Conservation (phyloP, 2,797 vertebrate genomes). For the Odontamblyopus lacepedii region DNA sequence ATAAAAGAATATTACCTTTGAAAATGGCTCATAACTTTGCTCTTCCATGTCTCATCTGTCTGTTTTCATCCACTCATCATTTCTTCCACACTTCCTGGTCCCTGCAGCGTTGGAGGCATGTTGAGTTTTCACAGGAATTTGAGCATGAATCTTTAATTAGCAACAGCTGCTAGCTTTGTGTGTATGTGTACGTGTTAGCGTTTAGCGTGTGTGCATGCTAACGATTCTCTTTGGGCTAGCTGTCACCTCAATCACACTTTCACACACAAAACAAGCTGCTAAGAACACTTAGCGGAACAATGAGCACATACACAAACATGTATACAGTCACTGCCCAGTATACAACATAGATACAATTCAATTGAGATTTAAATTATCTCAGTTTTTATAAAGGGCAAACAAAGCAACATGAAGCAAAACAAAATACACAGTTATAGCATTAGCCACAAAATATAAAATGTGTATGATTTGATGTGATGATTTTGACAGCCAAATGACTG, state of each 20-base stretch:
- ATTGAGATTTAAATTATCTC: background rate
- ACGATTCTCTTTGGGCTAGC: slow-evolving; percentile 64
- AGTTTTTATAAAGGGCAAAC: slow-evolving; percentile 25
- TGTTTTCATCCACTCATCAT: slow-evolving; percentile 12
- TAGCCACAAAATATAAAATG: too few species aligned
- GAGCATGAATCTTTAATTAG: slow-evolving; percentile 88
- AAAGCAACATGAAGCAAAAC: background rate
- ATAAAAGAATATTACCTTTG: slow-evolving; percentile 10
- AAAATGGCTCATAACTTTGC: slow-evolving; percentile 1
- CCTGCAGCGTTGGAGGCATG: slow-evolving; percentile 71
- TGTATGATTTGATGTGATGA: background rate
- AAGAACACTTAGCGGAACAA: slow-evolving; percentile 14
- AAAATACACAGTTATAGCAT: background rate
- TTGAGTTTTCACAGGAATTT: slow-evolving; percentile 85
- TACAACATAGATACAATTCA: background rate
- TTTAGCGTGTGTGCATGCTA: slow-evolving; percentile 53
- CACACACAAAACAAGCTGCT: slow-evolving; percentile 54
- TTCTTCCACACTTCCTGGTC: slow-evolving; percentile 44
- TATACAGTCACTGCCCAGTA: slow-evolving; percentile 7
- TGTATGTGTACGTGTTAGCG: slow-evolving; percentile 10
- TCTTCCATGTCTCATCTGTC: slow-evolving; percentile 14
- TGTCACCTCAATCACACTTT: slow-evolving; percentile 68
- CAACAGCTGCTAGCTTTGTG: slow-evolving; percentile 77
- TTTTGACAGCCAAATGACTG: too few species aligned
- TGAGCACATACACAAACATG: slow-evolving; percentile 4